Percentiles rank a stretch among this genome's conserved stretches.
Conservation (phyloP, 2,888 invertebrate species). For the Lissonota sp. region DNA sequence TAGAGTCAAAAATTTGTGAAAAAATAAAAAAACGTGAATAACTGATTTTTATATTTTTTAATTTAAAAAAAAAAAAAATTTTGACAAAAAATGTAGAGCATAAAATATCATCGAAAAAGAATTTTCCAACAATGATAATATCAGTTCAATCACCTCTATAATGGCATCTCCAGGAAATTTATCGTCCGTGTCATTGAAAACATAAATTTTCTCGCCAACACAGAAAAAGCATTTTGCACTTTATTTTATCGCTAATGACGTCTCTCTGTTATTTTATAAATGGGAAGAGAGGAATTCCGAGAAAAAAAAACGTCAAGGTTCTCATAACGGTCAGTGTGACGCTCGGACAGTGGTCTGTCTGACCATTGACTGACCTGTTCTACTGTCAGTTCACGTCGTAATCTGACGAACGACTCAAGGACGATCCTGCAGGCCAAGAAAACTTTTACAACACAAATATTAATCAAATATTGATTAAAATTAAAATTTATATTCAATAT, state of each 20-base stretch:
- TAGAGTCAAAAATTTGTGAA: no score
- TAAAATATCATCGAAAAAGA: not conserved
- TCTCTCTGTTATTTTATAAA: not conserved
- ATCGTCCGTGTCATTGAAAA: slow-evolving; percentile 9
- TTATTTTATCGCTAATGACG: not conserved
- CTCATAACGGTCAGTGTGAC: slow-evolving; percentile 5
- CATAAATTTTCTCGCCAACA: slow-evolving; percentile 18
- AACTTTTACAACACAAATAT: no score
- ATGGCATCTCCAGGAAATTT: slow-evolving; percentile 8
- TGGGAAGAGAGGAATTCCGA: slow-evolving; percentile 29
- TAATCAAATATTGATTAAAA: no score
- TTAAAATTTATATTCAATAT: no score
- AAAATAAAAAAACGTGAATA: no score
- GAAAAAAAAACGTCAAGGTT: slow-evolving; percentile 45
- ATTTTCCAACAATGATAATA: slow-evolving; percentile 24
- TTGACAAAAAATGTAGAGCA: not conserved
- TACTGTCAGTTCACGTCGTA: slow-evolving; percentile 54
- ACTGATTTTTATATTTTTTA: no score
- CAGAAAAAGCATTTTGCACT: slow-evolving; percentile 7
- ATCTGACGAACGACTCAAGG: slow-evolving; percentile 58
- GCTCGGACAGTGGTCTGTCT: slow-evolving; percentile 34
- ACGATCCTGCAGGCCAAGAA: no score
- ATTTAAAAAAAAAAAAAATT: not conserved
- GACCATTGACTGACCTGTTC: slow-evolving; percentile 56
- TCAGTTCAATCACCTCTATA: slow-evolving; percentile 28